Percentiles rank a stretch among this genome's conserved stretches.
phyloP scores from a whole-genome alignment of 2,113 vertebrate genomes.

The Amblyopsis rosae region DNA sequence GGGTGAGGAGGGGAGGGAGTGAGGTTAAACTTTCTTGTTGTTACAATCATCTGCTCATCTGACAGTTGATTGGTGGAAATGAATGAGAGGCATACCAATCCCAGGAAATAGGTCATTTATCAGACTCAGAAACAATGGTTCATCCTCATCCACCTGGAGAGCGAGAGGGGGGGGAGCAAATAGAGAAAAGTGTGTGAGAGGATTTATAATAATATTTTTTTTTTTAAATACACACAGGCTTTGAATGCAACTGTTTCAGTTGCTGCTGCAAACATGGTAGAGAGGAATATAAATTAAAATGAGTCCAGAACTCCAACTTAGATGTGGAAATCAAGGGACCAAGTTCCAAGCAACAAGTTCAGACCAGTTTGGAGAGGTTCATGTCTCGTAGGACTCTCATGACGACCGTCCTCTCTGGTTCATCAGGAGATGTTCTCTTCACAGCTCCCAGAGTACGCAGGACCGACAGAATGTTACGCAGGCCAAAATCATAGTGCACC shows the following conservation, averaged over 20 bases:
- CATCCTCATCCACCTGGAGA: constrained; percentile 84
- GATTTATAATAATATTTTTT: too few relatives aligned
- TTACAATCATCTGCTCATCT: background rate
- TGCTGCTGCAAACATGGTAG: too few relatives aligned
- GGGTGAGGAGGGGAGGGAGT: background rate
- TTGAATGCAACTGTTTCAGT: too few relatives aligned
- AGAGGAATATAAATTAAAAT: too few relatives aligned
- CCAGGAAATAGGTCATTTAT: constrained; percentile 85
- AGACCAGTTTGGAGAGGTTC: constrained; percentile 62
- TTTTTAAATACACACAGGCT: too few relatives aligned
- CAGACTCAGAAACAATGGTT: constrained; percentile 86
- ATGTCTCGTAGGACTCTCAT: constrained; percentile 66
- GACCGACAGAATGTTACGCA: constrained; percentile 63
- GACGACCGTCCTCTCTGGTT: constrained; percentile 54
- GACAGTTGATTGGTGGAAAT: background rate
- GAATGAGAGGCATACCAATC: constrained; percentile 58
- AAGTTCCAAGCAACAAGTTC: background rate
- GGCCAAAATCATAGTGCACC: constrained; percentile 65
- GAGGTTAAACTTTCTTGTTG: background rate
- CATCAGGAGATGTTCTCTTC: constrained; percentile 49
- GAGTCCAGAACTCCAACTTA: too few relatives aligned
- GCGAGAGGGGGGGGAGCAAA: constrained; percentile 1
- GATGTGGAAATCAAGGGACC: background rate
- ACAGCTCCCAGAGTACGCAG: constrained; percentile 56
- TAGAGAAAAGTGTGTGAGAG: background rate